Conservation (phyloP, 1,140 invertebrate genomes). For the Meloidogyne exigua region DNA sequence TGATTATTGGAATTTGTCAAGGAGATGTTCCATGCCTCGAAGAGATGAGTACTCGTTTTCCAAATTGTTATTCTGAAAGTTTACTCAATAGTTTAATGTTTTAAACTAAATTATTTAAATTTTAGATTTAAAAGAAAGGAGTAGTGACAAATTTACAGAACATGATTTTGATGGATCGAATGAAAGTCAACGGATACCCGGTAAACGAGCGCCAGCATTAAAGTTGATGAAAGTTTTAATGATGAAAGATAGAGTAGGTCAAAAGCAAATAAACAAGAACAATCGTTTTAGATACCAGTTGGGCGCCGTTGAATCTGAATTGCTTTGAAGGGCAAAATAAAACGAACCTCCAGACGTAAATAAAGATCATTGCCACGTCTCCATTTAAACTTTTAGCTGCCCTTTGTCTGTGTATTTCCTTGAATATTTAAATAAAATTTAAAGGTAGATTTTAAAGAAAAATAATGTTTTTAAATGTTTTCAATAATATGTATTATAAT, state of each 20-base stretch:
- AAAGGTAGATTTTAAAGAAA: no score
- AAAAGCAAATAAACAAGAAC: not conserved
- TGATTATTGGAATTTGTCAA: slow-evolving; percentile 38
- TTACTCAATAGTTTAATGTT: not conserved
- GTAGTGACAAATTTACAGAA: not conserved
- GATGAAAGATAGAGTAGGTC: slow-evolving; percentile 22
- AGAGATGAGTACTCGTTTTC: slow-evolving; percentile 36
- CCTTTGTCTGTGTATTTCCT: no score
- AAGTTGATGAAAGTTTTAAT: slow-evolving; percentile 33
- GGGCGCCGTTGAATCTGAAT: not conserved
- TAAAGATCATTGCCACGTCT: not conserved
- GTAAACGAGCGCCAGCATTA: slow-evolving; percentile 25
- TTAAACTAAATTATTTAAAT: not conserved
- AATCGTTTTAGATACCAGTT: not conserved
- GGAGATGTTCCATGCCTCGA: slow-evolving; percentile 27
- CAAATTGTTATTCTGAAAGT: slow-evolving; percentile 31
- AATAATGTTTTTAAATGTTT: no score
- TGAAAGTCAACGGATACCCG: not conserved
- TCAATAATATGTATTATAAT: no score
- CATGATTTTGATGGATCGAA: not conserved
- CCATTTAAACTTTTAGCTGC: no score
- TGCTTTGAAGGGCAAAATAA: not conserved
- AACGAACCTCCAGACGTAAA: not conserved
- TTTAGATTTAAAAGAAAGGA: not conserved
- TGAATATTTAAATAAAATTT: no score